Conservation (phyloP, 1,140 invertebrate species). For the Hylaeus anthracinus region DNA sequence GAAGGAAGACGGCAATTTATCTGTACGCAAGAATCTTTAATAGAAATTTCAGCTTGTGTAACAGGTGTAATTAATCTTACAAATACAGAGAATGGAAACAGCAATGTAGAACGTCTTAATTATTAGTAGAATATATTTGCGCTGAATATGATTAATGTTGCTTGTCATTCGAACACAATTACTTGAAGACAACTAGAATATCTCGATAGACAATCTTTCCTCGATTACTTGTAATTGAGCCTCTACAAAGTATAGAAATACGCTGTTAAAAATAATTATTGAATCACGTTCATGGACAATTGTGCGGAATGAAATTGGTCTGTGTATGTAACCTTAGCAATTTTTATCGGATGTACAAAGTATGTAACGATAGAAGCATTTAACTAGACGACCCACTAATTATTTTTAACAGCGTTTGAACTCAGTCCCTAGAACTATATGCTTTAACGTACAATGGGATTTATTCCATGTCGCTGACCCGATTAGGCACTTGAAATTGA, state of each 20-base stretch:
- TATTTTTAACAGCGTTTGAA: background rate
- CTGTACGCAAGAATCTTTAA: conserved; percentile 48
- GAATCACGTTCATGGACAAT: background rate
- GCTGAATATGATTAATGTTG: background rate
- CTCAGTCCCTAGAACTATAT: background rate
- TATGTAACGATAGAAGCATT: background rate
- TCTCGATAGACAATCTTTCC: background rate
- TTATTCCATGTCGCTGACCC: conserved; percentile 15
- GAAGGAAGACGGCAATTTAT: background rate
- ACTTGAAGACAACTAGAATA: background rate
- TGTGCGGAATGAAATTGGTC: background rate
- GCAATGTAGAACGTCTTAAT: conserved; percentile 37
- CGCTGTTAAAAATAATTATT: conserved; percentile 11
- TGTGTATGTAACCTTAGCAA: background rate
- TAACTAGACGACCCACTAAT: background rate
- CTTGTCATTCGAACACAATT: background rate
- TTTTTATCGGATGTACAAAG: no score
- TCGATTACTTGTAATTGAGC: background rate
- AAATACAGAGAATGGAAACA: conserved; percentile 52
- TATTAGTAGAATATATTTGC: conserved; percentile 20
- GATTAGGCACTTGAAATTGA: conserved; percentile 41
- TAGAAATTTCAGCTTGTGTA: conserved; percentile 52
- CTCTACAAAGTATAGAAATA: background rate
- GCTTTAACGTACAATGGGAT: background rate
- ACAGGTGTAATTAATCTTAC: conserved; percentile 55